Percentiles rank a stretch among this genome's conserved stretches.
Conservation (phyloP, 2,888 invertebrate species). For the Leptopterna dolabrata region DNA sequence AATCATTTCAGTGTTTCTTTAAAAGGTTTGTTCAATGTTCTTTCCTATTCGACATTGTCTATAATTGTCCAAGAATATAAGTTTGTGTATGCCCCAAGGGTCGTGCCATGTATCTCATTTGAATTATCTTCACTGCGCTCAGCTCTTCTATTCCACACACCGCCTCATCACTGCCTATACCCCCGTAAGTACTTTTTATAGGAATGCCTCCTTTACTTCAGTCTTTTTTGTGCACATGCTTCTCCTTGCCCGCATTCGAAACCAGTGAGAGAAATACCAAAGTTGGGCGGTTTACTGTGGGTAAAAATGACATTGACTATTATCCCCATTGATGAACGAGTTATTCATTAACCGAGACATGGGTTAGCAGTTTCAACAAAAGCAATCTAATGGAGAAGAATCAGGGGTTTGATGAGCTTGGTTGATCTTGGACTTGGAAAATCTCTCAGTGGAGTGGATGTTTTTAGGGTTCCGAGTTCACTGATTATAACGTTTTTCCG, state of each 20-base stretch:
- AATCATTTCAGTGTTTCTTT: too few species aligned
- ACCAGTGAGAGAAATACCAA: not conserved
- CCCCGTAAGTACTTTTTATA: conserved; percentile 51
- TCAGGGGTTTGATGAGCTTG: too few species aligned
- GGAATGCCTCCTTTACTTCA: conserved; percentile 40
- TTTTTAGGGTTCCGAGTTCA: too few species aligned
- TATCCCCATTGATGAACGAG: too few species aligned
- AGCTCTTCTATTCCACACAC: conserved; percentile 54
- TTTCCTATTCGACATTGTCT: not conserved
- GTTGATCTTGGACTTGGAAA: too few species aligned
- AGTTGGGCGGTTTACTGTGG: not conserved
- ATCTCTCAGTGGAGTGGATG: too few species aligned
- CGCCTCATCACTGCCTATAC: conserved; percentile 53
- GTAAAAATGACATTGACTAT: not conserved
- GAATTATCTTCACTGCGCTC: conserved; percentile 55
- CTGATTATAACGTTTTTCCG: too few species aligned
- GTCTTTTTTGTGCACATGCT: conserved; percentile 35
- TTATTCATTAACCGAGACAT: too few species aligned
- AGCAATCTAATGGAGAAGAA: too few species aligned
- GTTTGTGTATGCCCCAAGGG: conserved; percentile 53
- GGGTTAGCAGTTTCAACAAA: too few species aligned
- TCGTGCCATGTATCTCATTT: conserved; percentile 55
- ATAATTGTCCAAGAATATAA: conserved; percentile 31
- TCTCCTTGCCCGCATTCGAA: conserved; percentile 20
- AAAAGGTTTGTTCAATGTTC: not conserved